These are phyloP conservation scores for Dorcus hopei DNA, from an alignment of 2,888 invertebrate genomes.

Conservation along the genomic window DNA sequence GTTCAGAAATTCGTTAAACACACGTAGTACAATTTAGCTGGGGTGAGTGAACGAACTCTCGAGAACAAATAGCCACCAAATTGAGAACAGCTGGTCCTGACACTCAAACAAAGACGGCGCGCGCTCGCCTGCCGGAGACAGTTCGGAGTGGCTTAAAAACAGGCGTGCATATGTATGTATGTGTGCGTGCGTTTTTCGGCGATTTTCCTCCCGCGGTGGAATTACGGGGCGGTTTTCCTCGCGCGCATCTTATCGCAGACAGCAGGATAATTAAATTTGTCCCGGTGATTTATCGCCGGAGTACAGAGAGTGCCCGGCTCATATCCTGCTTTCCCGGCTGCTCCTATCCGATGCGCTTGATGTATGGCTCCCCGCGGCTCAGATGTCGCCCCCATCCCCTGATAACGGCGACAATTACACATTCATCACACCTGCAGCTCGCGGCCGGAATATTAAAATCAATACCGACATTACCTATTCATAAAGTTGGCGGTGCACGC, in stretches of 20 bases:
- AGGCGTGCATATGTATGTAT: conserved; percentile 8
- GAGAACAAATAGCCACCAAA: conserved; percentile 46
- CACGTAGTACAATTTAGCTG: conserved; percentile 30
- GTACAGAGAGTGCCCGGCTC: conserved; percentile 39
- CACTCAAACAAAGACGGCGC: conserved; percentile 53
- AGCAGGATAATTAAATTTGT: conserved; percentile 60
- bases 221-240: conserved; percentile 11
- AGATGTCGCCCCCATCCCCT: conserved; percentile 32
- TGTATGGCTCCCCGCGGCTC: conserved; percentile 46
- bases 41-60: conserved; percentile 30
- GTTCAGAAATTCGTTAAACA: conserved; percentile 33
- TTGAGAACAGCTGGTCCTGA: conserved; percentile 53
- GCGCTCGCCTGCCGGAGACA: conserved; percentile 46
- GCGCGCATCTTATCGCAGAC: conserved; percentile 52
- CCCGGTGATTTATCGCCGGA: conserved; percentile 54
- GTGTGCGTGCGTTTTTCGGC: conserved; percentile 10
- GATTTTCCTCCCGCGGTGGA: not conserved
- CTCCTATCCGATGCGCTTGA: conserved; percentile 38
- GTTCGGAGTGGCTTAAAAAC: conserved; percentile 29
- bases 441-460: conserved; percentile 34
- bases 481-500: conserved; percentile 38
- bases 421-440: conserved; percentile 31
- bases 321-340: conserved; percentile 41
- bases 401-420: conserved; percentile 32
- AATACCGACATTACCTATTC: conserved; percentile 43